These are phyloP conservation scores for Drosophila niveifrons DNA, from an alignment of 2,888 invertebrate species.

Conservation along the genomic window DNA sequence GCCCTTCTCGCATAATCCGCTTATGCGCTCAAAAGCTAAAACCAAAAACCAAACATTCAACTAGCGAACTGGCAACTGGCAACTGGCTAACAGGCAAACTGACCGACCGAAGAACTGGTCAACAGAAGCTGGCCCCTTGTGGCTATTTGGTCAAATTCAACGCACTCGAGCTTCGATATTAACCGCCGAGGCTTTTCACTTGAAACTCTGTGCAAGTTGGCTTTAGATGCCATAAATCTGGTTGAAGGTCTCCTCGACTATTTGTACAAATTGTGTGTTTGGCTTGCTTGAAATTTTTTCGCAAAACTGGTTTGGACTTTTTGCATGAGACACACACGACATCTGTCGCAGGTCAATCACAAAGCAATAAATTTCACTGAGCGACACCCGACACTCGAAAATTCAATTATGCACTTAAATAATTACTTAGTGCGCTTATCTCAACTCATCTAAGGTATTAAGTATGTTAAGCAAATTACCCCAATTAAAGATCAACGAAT, in stretches of 20 bases:
- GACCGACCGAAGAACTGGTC: not conserved
- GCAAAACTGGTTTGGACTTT: conserved; percentile 21
- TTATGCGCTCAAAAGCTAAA: conserved; percentile 37
- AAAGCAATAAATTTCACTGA: not conserved
- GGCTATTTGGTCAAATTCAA: conserved; percentile 39
- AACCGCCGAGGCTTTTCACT: conserved; percentile 60
- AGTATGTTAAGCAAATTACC: not conserved
- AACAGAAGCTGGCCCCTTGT: conserved; percentile 3
- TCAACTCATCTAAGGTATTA: not conserved
- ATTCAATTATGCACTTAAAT: not conserved
- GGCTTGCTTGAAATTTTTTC: conserved; percentile 39
- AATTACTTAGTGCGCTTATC: not conserved
- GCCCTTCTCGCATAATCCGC: conserved; percentile 59
- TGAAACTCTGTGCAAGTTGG: conserved; percentile 28
- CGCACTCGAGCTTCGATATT: conserved; percentile 25
- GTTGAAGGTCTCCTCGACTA: conserved; percentile 51
- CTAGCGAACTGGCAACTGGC: not conserved
- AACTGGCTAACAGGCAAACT: not conserved
- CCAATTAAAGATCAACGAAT: not conserved
- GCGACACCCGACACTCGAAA: not conserved
- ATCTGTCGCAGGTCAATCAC: not conserved
- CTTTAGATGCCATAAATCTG: conserved; percentile 57
- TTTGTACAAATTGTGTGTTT: conserved; percentile 25
- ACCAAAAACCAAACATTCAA: conserved; percentile 51
- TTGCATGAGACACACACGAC: conserved; percentile 7